phyloP scores from a whole-genome alignment of 2,797 vertebrate species.

The Echiichthys vipera region DNA sequence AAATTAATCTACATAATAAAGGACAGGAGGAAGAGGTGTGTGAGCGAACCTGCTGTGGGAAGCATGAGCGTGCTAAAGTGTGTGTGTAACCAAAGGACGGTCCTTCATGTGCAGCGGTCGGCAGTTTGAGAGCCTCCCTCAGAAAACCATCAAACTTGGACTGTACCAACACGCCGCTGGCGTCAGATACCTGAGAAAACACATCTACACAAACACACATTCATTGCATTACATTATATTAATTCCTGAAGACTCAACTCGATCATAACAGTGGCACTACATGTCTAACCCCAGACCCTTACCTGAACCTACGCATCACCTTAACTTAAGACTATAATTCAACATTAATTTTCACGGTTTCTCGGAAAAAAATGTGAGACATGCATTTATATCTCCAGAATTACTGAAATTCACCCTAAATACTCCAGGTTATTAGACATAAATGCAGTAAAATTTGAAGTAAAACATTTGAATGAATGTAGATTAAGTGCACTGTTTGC shows the following conservation, averaged over 20 bases:
- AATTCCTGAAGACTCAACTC: background rate
- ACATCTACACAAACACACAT: constrained; percentile 84
- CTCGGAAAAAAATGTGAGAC: too few relatives aligned
- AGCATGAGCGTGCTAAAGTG: constrained; percentile 87
- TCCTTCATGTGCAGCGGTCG: constrained; percentile 92
- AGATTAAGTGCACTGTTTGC: background rate
- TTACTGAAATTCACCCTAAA: background rate
- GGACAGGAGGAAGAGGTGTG: background rate
- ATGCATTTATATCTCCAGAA: background rate
- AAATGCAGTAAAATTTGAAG: background rate
- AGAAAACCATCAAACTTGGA: constrained; percentile 92
- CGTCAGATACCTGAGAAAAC: constrained; percentile 96
- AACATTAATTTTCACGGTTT: too few relatives aligned
- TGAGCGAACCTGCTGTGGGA: constrained; percentile 90
- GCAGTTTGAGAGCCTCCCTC: constrained; percentile 90
- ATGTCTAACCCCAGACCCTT: too few relatives aligned
- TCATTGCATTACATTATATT: background rate
- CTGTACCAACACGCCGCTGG: constrained; percentile 88
- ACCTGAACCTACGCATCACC: too few relatives aligned
- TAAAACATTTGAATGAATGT: too few relatives aligned
- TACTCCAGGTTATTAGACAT: background rate
- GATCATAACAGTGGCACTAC: background rate
- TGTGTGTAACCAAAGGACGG: constrained; percentile 95
- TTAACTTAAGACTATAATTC: too few relatives aligned
- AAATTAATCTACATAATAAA: background rate